These are phyloP conservation scores for Prionailurus bengalensis DNA, from an alignment of 2,113 vertebrate species.

Conservation along the genomic window DNA sequence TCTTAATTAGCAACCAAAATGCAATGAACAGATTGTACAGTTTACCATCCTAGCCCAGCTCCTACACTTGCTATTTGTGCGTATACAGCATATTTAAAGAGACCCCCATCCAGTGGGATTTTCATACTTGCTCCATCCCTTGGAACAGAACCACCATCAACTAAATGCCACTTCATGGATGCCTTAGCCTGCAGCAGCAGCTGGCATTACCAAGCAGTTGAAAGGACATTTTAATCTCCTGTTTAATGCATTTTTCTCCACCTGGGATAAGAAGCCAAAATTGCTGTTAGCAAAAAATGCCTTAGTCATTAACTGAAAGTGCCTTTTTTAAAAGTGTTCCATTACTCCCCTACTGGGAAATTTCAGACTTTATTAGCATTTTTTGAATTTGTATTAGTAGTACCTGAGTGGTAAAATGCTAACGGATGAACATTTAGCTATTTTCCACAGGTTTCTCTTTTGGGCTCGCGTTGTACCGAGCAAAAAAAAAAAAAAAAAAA, in stretches of 20 bases:
- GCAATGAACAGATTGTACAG: conserved; percentile 87
- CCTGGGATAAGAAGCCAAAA: conserved; percentile 86
- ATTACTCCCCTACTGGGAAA: conserved; percentile 88
- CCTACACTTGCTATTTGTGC: conserved; percentile 82
- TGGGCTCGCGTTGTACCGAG: conserved; percentile 8
- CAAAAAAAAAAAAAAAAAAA: background rate
- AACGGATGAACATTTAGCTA: conserved; percentile 80
- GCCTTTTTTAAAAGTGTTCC: conserved; percentile 88
- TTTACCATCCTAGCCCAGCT: conserved; percentile 85
- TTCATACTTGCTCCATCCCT: conserved; percentile 68
- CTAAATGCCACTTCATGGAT: conserved; percentile 78
- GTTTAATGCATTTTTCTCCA: conserved; percentile 86
- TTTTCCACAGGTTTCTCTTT: conserved; percentile 78
- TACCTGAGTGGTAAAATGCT: conserved; percentile 85
- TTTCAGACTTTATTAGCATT: conserved; percentile 89
- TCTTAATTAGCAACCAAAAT: conserved; percentile 89
- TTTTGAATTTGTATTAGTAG: conserved; percentile 87
- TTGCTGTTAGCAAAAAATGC: conserved; percentile 88
- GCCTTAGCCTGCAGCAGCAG: conserved; percentile 73
- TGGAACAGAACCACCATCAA: conserved; percentile 67
- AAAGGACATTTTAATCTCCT: conserved; percentile 86
- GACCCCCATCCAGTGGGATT: conserved; percentile 66
- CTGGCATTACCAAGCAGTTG: conserved; percentile 82
- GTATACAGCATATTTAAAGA: conserved; percentile 83
- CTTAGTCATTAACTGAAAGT: conserved; percentile 89